A percentile compares a stretch with the other conserved stretches of the same genome.
phyloP scores from a whole-genome alignment of 2,797 vertebrate species.

The Chelonia mydas region DNA sequence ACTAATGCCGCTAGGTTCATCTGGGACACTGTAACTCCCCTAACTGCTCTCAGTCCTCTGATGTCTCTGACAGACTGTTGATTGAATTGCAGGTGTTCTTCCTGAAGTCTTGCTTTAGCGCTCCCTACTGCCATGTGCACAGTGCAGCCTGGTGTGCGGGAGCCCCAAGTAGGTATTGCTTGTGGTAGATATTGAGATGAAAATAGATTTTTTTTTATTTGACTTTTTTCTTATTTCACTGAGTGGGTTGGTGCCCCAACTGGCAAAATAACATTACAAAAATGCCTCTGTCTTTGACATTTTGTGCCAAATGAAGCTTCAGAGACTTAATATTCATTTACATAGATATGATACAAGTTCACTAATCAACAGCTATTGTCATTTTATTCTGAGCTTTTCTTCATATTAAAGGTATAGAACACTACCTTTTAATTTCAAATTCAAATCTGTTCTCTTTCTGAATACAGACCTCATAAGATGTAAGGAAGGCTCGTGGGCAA shows the following conservation, averaged over 20 bases:
- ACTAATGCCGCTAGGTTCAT: too few relatives aligned
- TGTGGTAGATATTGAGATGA: not conserved
- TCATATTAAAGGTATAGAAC: not conserved
- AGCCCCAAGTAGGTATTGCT: not conserved
- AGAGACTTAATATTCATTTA: not conserved
- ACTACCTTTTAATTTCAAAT: not conserved
- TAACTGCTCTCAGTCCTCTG: not conserved
- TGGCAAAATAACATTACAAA: not conserved
- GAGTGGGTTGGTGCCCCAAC: not conserved
- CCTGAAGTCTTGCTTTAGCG: not conserved
- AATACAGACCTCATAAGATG: not conserved
- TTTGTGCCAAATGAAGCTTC: slow-evolving; percentile 8
- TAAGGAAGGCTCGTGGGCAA: not conserved
- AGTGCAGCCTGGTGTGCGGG: not conserved
- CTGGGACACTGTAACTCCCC: not conserved
- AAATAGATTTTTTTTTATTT: not conserved
- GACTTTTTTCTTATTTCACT: not conserved
- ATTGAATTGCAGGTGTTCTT: not conserved
- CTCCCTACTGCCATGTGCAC: not conserved
- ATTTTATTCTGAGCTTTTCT: not conserved
- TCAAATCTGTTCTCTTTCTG: not conserved
- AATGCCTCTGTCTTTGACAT: not conserved
- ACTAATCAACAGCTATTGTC: not conserved
- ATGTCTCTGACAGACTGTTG: not conserved
- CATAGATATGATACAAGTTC: not conserved